A percentile compares a stretch with the other conserved stretches of the same genome.
These are phyloP conservation scores for Galeopsomyia nigrocyanea DNA, from an alignment of 2,888 invertebrate species.

Conservation along the genomic window DNA sequence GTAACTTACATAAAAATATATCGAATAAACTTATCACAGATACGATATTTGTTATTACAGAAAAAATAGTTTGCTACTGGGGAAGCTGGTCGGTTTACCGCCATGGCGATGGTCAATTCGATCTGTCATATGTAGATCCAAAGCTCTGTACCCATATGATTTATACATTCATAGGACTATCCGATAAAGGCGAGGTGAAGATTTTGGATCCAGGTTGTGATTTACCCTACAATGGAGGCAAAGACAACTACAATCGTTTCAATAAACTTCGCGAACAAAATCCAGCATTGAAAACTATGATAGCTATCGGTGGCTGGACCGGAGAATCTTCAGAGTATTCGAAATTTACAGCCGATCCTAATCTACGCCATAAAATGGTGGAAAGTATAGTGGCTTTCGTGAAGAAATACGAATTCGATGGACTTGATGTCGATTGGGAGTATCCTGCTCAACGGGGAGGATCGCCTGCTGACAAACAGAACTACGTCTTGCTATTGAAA, in stretches of 20 bases:
- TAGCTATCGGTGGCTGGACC: conserved; percentile 80
- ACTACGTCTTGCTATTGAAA: conserved; percentile 71
- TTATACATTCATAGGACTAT: conserved; percentile 80
- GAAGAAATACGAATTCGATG: conserved; percentile 75
- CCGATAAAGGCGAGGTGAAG: conserved; percentile 70
- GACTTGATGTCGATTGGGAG: conserved; percentile 82
- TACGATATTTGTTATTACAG: no score
- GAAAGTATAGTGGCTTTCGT: conserved; percentile 72
- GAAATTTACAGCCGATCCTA: conserved; percentile 47
- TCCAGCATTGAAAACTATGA: conserved; percentile 71
- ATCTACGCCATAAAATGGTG: conserved; percentile 72
- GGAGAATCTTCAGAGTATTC: conserved; percentile 76
- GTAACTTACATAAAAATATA: no score
- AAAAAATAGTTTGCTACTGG: no score
- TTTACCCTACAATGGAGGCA: conserved; percentile 70
- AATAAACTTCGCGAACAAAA: conserved; percentile 71
- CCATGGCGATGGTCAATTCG: no score
- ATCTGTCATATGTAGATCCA: no score
- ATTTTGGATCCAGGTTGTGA: conserved; percentile 75
- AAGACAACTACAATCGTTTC: conserved; percentile 68
- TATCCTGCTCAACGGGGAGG: conserved; percentile 76
- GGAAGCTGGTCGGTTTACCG: no score
- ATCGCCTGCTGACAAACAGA: conserved; percentile 68
- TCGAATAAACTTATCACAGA: no score
- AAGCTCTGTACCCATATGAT: conserved; percentile 69